Evolutionary conservation across 2,113 vertebrate genomes (phyloP).

Genomic region (Mastomys natalensis): DNA sequence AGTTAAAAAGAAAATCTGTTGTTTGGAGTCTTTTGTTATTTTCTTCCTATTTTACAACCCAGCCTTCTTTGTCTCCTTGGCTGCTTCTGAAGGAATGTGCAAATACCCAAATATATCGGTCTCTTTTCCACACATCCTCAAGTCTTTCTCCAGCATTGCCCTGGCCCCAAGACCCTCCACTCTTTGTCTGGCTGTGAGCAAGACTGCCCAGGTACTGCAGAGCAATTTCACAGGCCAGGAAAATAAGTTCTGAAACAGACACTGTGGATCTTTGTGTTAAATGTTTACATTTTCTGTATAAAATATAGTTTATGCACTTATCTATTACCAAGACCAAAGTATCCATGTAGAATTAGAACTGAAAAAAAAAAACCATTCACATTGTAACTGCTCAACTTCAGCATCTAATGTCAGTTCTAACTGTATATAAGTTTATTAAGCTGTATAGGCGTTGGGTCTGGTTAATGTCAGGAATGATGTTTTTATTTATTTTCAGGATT

Average conservation of each 20-base stretch:
- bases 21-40: neutral
- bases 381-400: neutral
- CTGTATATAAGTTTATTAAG: too few species aligned
- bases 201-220: neutral
- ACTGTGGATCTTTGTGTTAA: neutral
- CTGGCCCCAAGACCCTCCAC: too few species aligned
- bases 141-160: accelerated
- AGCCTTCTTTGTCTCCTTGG: neutral
- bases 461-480: neutral
- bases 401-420: neutral
- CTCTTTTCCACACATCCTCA: accelerated
- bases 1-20: neutral
- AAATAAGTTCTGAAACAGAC: neutral
- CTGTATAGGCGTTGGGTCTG: neutral
- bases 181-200: neutral
- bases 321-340: neutral
- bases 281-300: too few species aligned
- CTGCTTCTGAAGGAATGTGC: neutral
- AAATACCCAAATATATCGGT: neutral
- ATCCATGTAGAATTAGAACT: too few species aligned
- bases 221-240: neutral
- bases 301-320: neutral
- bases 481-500: neutral
- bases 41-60: neutral
- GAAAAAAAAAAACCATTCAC: too few species aligned